Conservation (phyloP, 2,888 invertebrate species). For the Didymodactylos carnosus region DNA sequence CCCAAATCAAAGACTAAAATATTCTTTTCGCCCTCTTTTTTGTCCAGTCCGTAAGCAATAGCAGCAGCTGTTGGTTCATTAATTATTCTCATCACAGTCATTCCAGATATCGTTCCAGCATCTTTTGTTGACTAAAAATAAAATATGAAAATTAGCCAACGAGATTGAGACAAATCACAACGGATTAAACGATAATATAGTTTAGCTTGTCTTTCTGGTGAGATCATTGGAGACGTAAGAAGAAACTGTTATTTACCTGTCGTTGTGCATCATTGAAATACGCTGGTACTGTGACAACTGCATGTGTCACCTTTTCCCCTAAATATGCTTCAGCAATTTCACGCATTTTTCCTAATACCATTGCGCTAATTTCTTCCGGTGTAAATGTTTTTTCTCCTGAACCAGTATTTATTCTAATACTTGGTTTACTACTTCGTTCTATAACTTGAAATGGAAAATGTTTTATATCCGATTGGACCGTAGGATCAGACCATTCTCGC, state of each 20-base stretch:
- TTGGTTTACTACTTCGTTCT: conserved; percentile 15
- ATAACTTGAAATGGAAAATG: conserved; percentile 25
- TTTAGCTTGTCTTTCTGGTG: too few relatives aligned
- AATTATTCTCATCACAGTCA: conserved; percentile 80
- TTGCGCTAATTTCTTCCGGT: conserved; percentile 94
- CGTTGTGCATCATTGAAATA: conserved; percentile 99
- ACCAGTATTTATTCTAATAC: neutral
- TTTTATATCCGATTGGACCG: conserved; percentile 26
- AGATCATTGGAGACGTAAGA: too few relatives aligned
- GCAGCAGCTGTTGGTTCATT: conserved; percentile 82
- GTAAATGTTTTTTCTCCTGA: conserved; percentile 55
- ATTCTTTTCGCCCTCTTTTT: conserved; percentile 90
- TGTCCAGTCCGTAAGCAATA: conserved; percentile 85
- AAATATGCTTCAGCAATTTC: conserved; percentile 51
- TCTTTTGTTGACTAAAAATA: conserved; percentile 96
- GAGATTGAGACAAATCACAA: too few relatives aligned
- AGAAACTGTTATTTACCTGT: too few relatives aligned
- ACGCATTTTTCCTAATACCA: conserved; percentile 94
- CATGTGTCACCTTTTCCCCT: conserved; percentile 44
- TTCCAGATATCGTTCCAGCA: conserved; percentile 78
- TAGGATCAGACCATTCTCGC: conserved; percentile 22
- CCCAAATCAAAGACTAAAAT: conserved; percentile 95
- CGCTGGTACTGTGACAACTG: conserved; percentile 82
- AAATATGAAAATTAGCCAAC: too few relatives aligned
- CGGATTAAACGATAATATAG: too few relatives aligned